Base-by-base conservation (phyloP, 2,113 vertebrate species). In the Bufo gargarizans region DNA sequence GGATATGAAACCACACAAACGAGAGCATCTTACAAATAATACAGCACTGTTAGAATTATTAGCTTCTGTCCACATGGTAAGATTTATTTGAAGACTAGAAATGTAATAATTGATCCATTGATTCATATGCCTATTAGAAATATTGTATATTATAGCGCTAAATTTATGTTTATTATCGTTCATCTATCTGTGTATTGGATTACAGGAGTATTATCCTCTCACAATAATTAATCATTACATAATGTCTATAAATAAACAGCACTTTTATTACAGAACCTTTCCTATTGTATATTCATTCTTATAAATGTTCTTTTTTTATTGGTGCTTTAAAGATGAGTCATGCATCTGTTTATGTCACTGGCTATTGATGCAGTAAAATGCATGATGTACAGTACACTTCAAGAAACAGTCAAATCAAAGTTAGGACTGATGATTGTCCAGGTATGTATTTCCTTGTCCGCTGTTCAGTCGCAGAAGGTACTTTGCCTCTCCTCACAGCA, bases 211-310 rank as follows among this genome's bases (percentile, higher is more conserved):
- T 91, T 94, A 95, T 93, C 92, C 94, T 94, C 92, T 93, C 93
- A 93, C 77, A 82, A 92, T 94, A 94, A 93, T 95, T 94, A 95
- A 97, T 97, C 96, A 96, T 97, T 96, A 96, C 78, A 20, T 53
- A 55, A 77, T 45, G 45, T 43, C 79, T 87, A 78, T 69, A 80
- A 98, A 97, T 98, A 97, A 99, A 99, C 89, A 92, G 95, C 95
- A 94, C 92, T 97, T 97, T 97, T 99, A 81, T 72, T 72, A 87
- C 3, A 56, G 9, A 79, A 67, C 13, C 33, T 50, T 77, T 86
- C 9, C 58, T 63, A n/a, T 55, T 19, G 3, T 78, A 19, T 74
- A 56, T 79, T 33, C 50, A 11, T 55, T 2, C 20, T n/a, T 50
- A 11, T n/a, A 77, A 12, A 71, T 9, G 0, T 67, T n/a, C 16